Conservation (phyloP, 2,113 vertebrate species). For the Calypte anna region DNA sequence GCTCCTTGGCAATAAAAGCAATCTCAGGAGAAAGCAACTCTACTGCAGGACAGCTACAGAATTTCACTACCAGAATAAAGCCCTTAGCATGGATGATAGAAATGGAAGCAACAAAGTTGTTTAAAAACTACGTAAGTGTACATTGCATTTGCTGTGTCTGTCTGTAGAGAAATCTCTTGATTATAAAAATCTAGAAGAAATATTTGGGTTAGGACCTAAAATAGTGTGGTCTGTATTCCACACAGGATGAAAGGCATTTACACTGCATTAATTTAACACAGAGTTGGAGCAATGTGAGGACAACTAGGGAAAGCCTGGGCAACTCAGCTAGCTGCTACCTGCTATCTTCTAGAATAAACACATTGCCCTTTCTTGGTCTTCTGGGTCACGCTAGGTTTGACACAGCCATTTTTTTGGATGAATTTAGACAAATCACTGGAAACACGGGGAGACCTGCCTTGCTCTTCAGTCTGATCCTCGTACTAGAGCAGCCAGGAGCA, state of each 20-base stretch:
- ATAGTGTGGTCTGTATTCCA: neutral
- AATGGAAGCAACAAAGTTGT: fast-evolving
- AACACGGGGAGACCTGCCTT: neutral
- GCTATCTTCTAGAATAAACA: neutral
- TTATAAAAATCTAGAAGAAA: neutral
- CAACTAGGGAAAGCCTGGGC: neutral
- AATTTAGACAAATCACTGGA: neutral
- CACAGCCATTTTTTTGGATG: neutral
- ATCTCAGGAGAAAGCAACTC: neutral
- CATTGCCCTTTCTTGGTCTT: neutral
- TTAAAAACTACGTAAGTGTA: slow-evolving; percentile 33
- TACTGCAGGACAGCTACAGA: neutral
- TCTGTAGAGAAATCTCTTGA: neutral
- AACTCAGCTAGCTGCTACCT: neutral
- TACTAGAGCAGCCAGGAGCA: neutral
- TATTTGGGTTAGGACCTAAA: neutral
- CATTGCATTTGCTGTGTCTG: neutral
- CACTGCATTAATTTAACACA: neutral
- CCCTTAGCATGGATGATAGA: neutral
- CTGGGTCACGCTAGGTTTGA: fast-evolving
- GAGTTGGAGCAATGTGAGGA: neutral
- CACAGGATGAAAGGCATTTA: neutral
- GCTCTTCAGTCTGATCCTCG: neutral
- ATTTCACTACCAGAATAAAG: neutral
- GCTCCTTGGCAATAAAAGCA: neutral